Evolutionary conservation across 2,113 vertebrate species (phyloP), one percentile per base, ranked within the genome.

Genomic region (Todiramphus saurophagus): DNA sequence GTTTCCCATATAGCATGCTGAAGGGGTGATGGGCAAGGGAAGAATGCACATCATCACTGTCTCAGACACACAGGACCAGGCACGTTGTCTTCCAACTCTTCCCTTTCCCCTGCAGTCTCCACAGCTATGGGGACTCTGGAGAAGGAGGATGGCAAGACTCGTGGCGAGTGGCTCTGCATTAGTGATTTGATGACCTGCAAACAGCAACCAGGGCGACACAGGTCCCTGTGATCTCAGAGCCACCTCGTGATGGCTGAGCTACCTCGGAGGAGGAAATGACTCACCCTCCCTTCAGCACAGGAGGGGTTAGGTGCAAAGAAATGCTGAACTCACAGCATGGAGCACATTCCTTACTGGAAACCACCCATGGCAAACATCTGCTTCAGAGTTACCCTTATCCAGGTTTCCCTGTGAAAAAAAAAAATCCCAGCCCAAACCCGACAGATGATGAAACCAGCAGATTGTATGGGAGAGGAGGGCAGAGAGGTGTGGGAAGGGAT

Each of bases 181-280:
- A 28, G 33, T 17, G 60, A 21, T 43, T 55, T 0, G 0, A 30
- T 59, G 88, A 70, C 8, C 10, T 2, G 6, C 37, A 15, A 37
- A 30, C 43, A 75, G 64, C 15, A 76, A 5, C 20, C 64, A 56
- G 83, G 83, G 39, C 56, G 13, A 9, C 86, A 60, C 59, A 81
- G 16, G 43, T 37, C 83, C 94, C 89, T 94, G 83, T 94, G 94
- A 90, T 41, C 64, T 48, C 0, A 1, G 83, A 68, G 81, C 80
- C 5, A n/a, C 66, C 94, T 89, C 66, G 35, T 95, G 95, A 89
- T 50, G 37, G 67, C 92, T 93, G 90, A 89, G 89, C n/a, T 82
- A 87, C 90, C 90, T 94, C 73, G 0, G 55, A 62, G 87, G n/a
- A 91, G 94, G 96, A 96, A 95, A 27, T 97, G 94, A 96, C 70